Evolutionary conservation across 2,113 vertebrate genomes (phyloP).

Genomic region (Dryoscopus gambensis): DNA sequence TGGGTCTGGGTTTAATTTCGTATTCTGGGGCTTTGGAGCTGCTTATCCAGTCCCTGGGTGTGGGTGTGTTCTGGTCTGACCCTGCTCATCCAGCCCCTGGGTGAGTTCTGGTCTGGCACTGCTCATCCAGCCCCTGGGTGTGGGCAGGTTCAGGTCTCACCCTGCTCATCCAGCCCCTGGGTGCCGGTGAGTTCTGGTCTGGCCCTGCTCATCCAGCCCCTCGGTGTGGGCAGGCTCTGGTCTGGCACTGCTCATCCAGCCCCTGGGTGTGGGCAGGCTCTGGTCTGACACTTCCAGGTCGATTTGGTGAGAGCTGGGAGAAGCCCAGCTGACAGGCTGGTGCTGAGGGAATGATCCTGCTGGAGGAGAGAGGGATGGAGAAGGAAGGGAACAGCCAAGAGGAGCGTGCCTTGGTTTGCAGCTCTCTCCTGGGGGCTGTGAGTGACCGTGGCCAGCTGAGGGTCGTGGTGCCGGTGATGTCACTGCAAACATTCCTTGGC

Average conservation of each 20-base stretch:
- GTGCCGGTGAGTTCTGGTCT: no score
- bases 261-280: accelerated
- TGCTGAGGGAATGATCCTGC: neutral
- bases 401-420: accelerated
- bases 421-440: neutral
- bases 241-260: accelerated
- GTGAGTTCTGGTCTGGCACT: no score
- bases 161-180: accelerated
- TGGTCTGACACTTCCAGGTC: accelerated
- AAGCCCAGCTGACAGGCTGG: neutral
- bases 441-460: neutral
- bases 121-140: no score
- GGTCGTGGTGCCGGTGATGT: accelerated
- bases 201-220: no score
- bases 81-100: neutral
- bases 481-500: neutral
- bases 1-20: no score
- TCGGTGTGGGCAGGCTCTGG: no score
- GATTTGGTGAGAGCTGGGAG: accelerated
- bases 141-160: no score
- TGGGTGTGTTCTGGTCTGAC: no score
- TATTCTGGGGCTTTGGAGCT: no score
- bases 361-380: accelerated
- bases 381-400: neutral
- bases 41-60: no score